Evolutionary conservation across 2,113 vertebrate species (phyloP).

Genomic region (Calyptomena viridis): DNA sequence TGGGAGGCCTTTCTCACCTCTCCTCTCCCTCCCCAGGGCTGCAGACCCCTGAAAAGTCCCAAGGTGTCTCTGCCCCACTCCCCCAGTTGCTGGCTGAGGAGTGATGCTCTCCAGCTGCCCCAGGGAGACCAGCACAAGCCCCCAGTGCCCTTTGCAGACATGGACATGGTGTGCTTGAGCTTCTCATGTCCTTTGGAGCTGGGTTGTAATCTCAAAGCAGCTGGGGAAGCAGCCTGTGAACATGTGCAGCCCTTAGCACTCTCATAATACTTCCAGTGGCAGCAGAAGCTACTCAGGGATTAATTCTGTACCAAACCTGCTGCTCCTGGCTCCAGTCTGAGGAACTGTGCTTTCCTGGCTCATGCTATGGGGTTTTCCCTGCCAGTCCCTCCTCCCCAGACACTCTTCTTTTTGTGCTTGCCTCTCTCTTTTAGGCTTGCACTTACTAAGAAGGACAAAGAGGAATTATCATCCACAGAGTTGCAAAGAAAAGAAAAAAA

Average conservation of each 20-base stretch:
- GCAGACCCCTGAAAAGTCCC: not conserved
- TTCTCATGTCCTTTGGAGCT: not conserved
- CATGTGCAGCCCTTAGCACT: constrained; percentile 18
- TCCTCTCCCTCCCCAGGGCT: not conserved
- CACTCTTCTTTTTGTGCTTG: not conserved
- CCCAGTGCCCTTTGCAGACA: not conserved
- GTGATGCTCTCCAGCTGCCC: not conserved
- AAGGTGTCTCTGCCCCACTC: not conserved
- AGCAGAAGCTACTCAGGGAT: constrained; percentile 18
- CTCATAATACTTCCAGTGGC: not conserved
- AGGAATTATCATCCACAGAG: not conserved
- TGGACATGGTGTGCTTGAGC: rapidly evolving
- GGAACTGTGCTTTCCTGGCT: not conserved
- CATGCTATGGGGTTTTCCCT: not conserved
- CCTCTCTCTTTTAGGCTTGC: not conserved
- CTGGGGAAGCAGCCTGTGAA: constrained; percentile 24
- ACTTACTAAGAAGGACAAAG: not conserved
- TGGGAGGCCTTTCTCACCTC: not conserved
- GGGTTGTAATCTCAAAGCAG: not conserved
- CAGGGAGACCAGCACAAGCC: not conserved
- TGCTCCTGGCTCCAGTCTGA: constrained; percentile 17
- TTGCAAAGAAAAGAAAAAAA: not conserved
- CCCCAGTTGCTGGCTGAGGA: not conserved
- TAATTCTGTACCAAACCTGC: constrained; percentile 14
- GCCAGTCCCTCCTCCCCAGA: not conserved